These are phyloP conservation scores for Pseudopipra pipra DNA, from an alignment of 2,113 vertebrate genomes.

Conservation along the genomic window DNA sequence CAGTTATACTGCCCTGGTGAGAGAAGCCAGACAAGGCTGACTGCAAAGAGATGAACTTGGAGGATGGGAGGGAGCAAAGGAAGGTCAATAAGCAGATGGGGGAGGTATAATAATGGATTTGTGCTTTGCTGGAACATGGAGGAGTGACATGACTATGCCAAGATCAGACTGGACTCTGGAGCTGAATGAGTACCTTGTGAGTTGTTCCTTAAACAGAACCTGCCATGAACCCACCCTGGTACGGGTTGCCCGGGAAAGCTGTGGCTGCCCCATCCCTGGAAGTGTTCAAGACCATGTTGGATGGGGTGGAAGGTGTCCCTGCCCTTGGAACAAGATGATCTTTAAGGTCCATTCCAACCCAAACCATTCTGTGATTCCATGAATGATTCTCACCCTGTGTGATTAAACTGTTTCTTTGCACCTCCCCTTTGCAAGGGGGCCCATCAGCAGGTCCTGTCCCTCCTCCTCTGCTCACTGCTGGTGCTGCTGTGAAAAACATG, in stretches of 20 bases:
- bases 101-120: neutral
- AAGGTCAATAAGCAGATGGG: neutral
- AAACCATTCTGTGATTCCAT: neutral
- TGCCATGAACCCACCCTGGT: neutral
- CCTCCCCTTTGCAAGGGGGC: neutral
- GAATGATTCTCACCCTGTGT: neutral
- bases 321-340: neutral
- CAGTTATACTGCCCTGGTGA: neutral
- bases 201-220: neutral
- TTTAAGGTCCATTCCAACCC: neutral
- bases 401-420: neutral
- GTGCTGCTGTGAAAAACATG: rapidly evolving
- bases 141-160: neutral
- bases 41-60: rapidly evolving
- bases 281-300: neutral
- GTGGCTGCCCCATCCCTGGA: neutral
- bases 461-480: neutral
- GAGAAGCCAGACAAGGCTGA: neutral
- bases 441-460: neutral
- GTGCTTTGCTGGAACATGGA: neutral
- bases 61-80: neutral
- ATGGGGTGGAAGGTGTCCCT: rapidly evolving
- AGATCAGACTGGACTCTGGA: neutral
- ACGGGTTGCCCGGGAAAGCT: neutral
- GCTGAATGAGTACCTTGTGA: neutral